Percentiles rank a stretch among this genome's conserved stretches.
Conservation (phyloP, 53 echinoderm and acorn worm species). For the Hippasteria phrygiana region DNA sequence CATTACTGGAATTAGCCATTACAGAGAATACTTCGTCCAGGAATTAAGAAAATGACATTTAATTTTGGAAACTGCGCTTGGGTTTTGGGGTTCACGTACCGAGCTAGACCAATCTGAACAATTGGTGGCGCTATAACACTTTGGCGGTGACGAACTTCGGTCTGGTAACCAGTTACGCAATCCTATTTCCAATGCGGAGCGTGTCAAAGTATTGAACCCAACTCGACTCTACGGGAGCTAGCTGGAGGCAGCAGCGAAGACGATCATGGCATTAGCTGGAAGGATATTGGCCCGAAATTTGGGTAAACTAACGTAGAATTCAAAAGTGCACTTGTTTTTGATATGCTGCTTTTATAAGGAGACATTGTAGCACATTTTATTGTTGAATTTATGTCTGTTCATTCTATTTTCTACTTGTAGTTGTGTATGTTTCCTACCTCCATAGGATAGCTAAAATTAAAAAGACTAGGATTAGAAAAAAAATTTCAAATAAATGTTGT, state of each 20-base stretch:
- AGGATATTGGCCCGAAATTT: constrained; percentile 70
- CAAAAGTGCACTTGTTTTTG: not conserved
- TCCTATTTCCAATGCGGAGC: too few relatives aligned
- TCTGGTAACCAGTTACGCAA: not conserved
- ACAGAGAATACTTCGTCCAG: not conserved
- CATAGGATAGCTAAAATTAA: too few relatives aligned
- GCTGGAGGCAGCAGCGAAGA: too few relatives aligned
- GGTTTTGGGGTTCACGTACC: not conserved
- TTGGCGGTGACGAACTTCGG: constrained; percentile 4
- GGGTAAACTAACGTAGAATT: constrained; percentile 30
- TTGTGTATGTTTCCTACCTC: not conserved
- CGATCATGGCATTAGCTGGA: constrained; percentile 59
- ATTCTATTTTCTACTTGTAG: not conserved
- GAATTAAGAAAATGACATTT: not conserved
- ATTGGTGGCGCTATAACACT: constrained; percentile 32
- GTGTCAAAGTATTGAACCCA: not conserved
- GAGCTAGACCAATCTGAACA: not conserved
- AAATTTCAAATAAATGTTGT: not conserved
- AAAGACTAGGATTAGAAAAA: not conserved
- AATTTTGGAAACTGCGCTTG: not conserved
- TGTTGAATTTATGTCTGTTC: not conserved
- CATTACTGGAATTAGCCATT: constrained; percentile 59
- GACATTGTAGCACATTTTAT: not conserved
- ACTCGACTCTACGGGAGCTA: not conserved
- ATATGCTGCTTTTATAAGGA: not conserved